Conservation (phyloP, 2,888 invertebrate species). For the Eremobia ochroleuca region DNA sequence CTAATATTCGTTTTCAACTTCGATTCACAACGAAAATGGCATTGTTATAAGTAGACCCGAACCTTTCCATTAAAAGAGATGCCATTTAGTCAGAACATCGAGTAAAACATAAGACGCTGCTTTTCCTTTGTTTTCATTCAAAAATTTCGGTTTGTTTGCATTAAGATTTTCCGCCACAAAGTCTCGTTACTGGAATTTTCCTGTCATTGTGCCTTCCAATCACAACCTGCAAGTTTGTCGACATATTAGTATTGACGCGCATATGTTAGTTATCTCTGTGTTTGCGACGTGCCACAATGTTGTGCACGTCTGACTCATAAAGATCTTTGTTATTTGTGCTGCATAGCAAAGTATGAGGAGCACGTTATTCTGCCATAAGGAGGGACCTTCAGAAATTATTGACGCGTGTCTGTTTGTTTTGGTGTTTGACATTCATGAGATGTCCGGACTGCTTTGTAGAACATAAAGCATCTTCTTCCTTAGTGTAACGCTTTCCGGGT, state of each 20-base stretch:
- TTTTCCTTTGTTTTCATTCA: background rate
- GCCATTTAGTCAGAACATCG: no score
- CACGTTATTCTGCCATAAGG: slow-evolving; percentile 39
- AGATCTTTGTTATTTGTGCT: slow-evolving; percentile 43
- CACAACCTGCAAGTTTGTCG: slow-evolving; percentile 29
- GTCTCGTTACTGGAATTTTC: slow-evolving; percentile 42
- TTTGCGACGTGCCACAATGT: slow-evolving; percentile 31
- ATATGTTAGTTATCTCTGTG: slow-evolving; percentile 37
- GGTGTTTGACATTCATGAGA: slow-evolving; percentile 35
- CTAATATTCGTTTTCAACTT: background rate
- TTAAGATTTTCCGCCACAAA: slow-evolving; percentile 7
- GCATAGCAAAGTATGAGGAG: slow-evolving; percentile 25
- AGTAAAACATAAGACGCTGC: background rate
- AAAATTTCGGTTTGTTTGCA: slow-evolving; percentile 18
- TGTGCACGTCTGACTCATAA: slow-evolving; percentile 43
- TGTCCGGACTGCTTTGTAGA: slow-evolving; percentile 1
- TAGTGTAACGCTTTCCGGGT: slow-evolving; percentile 4
- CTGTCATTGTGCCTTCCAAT: slow-evolving; percentile 42
- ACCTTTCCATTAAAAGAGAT: background rate
- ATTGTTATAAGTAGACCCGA: background rate
- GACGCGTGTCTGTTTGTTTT: slow-evolving; percentile 26
- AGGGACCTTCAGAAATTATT: slow-evolving; percentile 46
- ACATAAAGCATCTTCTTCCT: slow-evolving; percentile 17
- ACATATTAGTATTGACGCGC: slow-evolving; percentile 32
- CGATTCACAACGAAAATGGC: background rate